Evolutionary conservation across 2,888 invertebrate genomes (phyloP).

Genomic region (Fragum sueziense): DNA sequence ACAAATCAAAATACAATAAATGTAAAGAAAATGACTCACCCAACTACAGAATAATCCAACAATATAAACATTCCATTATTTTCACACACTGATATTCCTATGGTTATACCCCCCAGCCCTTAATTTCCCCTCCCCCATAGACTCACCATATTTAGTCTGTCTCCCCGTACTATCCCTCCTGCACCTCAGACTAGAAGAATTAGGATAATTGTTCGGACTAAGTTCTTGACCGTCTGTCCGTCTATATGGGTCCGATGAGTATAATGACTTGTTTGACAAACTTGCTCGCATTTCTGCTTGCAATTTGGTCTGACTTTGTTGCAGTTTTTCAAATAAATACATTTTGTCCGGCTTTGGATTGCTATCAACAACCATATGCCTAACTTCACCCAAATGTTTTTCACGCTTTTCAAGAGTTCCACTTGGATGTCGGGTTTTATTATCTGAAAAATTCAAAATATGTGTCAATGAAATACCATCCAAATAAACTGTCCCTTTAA

Average conservation of each 20-base stretch:
- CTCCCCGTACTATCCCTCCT: constrained; percentile 67
- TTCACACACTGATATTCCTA: neutral
- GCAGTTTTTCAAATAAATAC: constrained; percentile 68
- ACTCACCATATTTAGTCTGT: constrained; percentile 65
- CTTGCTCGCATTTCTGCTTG: constrained; percentile 60
- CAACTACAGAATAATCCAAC: neutral
- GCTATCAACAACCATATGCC: constrained; percentile 58
- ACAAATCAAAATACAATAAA: neutral
- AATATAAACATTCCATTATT: neutral
- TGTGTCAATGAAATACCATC: too few relatives aligned
- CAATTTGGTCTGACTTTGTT: constrained; percentile 65
- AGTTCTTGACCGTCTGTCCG: constrained; percentile 38
- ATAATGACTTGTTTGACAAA: constrained; percentile 40
- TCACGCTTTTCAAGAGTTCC: constrained; percentile 60
- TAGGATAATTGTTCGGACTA: constrained; percentile 46
- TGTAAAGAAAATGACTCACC: neutral
- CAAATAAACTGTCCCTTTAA: too few relatives aligned
- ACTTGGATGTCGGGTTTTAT: constrained; percentile 57
- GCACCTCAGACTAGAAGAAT: constrained; percentile 59
- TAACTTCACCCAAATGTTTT: constrained; percentile 57
- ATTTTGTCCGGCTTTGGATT: constrained; percentile 71
- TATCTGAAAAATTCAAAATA: constrained; percentile 51
- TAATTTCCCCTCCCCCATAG: constrained; percentile 20
- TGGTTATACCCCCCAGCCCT: neutral
- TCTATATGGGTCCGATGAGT: constrained; percentile 52